These are phyloP conservation scores for Potorous gilbertii DNA, from an alignment of 2,797 vertebrate species.

Conservation along the genomic window DNA sequence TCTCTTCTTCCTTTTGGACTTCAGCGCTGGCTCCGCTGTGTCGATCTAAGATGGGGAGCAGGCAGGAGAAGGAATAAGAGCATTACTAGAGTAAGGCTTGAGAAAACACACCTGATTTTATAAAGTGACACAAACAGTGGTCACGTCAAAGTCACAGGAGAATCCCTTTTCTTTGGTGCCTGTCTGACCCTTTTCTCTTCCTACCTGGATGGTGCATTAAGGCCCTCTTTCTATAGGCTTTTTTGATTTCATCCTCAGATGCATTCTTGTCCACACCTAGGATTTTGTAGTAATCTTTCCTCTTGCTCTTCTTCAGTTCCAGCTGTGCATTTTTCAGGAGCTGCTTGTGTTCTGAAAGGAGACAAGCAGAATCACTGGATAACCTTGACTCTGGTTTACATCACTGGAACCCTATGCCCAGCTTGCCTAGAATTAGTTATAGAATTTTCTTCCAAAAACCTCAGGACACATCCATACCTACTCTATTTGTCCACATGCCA, in stretches of 20 bases:
- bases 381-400: slow-evolving; percentile 10
- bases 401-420: slow-evolving; percentile 26
- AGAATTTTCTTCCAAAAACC: slow-evolving; percentile 26
- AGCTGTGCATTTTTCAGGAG: slow-evolving; percentile 95
- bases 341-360: slow-evolving; percentile 93
- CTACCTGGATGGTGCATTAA: slow-evolving; percentile 98
- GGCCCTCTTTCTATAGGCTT: slow-evolving; percentile 96
- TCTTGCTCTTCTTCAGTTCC: slow-evolving; percentile 97
- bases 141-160: background rate
- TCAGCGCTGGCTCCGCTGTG: slow-evolving; percentile 95
- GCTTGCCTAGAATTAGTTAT: slow-evolving; percentile 16
- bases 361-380: slow-evolving; percentile 6
- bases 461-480: background rate
- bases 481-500: background rate
- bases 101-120: slow-evolving; percentile 26
- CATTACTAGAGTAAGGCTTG: slow-evolving; percentile 33
- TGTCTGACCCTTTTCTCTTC: background rate
- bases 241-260: slow-evolving; percentile 98
- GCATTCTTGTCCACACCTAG: slow-evolving; percentile 95
- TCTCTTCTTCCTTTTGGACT: slow-evolving; percentile 98
- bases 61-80: background rate
- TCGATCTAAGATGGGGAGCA: slow-evolving; percentile 86
- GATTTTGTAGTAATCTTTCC: slow-evolving; percentile 99
- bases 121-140: background rate
- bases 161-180: background rate